Evolutionary conservation across 2,888 invertebrate genomes (phyloP).

Genomic region (Rotaria magnacalcarata): DNA sequence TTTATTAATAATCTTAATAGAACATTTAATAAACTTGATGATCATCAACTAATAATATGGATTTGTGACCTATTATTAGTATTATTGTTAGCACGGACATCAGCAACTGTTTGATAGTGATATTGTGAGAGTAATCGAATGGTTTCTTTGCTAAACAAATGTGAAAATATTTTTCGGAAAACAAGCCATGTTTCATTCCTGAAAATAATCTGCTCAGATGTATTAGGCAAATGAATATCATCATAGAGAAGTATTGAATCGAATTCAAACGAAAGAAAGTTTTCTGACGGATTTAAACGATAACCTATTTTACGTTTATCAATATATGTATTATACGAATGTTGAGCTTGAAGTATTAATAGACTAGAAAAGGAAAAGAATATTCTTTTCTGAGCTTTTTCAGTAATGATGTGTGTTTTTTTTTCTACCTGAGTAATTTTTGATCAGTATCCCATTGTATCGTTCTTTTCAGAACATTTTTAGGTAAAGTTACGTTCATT

Average conservation of each 20-base stretch:
- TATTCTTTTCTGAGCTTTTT: background rate
- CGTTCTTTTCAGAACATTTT: background rate
- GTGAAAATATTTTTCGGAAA: background rate
- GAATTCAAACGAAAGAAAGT: background rate
- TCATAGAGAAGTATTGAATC: background rate
- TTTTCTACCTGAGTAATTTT: background rate
- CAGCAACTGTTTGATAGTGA: background rate
- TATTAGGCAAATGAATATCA: background rate
- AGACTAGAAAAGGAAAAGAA: background rate
- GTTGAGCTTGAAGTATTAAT: background rate
- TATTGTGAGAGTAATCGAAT: background rate
- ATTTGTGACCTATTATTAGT: too few species aligned
- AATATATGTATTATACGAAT: background rate
- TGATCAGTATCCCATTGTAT: conserved; percentile 5
- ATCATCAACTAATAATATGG: too few species aligned
- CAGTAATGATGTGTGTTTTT: too few species aligned
- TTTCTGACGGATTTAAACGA: background rate
- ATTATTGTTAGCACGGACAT: too few species aligned
- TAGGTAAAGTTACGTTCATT: background rate
- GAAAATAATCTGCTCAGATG: background rate
- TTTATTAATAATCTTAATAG: too few species aligned
- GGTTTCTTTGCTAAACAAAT: background rate
- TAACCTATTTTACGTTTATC: background rate
- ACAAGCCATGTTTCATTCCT: background rate
- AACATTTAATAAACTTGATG: too few species aligned